Base-by-base conservation (phyloP, 2,797 vertebrate genomes). In the Carapus acus region DNA sequence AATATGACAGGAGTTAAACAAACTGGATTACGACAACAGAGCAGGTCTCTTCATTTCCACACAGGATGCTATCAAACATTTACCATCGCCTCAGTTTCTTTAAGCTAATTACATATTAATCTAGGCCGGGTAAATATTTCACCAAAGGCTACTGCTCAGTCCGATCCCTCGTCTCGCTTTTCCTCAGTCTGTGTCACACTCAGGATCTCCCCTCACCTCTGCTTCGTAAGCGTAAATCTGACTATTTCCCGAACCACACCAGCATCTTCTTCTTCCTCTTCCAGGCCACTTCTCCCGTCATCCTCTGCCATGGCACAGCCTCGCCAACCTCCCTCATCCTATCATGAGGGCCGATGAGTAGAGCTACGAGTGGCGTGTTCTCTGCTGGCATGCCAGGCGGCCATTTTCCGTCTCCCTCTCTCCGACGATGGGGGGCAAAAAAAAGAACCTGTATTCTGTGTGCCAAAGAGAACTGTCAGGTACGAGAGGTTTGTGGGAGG, bases 61-160 rank as follows among this genome's bases (percentile, higher is more conserved):
- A 67, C 62, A 16, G 45, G 24, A 41, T 11, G 34, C 17, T 69
- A 82, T 84, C 73, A 85, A 84, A 80, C 67, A 80, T 85, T 81
- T 51, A 83, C 65, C 62, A 58, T n/a, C 2, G 48, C 27, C 56
- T 67, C 40, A 39, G 57, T 49, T 78, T 83, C 77, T 81, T 83
- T 76, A 70, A 71, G 49, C 79, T 76, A 65, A 81, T 86, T 82
- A 78, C 62, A 74, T 78, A 82, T 86, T 80, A 84, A 87, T 87
- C 74, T 79, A 79, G 83, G 83, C 64, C 73, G 58, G 76, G 77
- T 83, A 82, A 85, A 85, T 85, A 85, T 84, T 81, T 83, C 27
- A 85, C 78, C 62, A 76, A 61, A 36, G 81, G 79, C 74, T 73
- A 80, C 62, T 78, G 63, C 75, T 77, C 62, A 70, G 64, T 72